Percentiles rank a stretch among this genome's conserved stretches.
phyloP scores from a whole-genome alignment of 2,888 invertebrate genomes.

The Timandra comae region DNA sequence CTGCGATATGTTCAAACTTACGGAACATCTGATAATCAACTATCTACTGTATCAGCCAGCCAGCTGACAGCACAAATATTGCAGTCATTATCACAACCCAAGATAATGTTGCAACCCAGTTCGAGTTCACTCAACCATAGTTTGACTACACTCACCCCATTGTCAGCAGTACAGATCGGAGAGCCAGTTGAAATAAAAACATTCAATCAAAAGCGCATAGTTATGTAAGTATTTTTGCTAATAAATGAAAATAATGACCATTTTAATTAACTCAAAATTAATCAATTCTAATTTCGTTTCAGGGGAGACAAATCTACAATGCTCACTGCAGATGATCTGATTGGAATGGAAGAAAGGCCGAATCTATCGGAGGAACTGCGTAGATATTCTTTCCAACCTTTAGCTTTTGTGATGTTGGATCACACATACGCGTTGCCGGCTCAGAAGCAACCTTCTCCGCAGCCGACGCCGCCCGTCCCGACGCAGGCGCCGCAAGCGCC shows the following conservation, averaged over 20 bases:
- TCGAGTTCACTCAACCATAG: constrained; percentile 37
- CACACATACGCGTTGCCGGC: constrained; percentile 70
- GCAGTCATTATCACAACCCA: constrained; percentile 73
- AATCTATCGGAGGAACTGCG: constrained; percentile 64
- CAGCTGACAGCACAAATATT: constrained; percentile 79
- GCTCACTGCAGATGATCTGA: constrained; percentile 67
- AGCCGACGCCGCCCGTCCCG: constrained; percentile 16
- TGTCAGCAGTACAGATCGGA: constrained; percentile 29
- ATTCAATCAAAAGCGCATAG: constrained; percentile 56
- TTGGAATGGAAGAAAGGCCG: constrained; percentile 71
- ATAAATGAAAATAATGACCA: too few species aligned
- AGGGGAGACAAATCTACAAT: constrained; percentile 70
- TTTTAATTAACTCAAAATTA: too few species aligned
- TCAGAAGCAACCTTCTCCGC: constrained; percentile 48
- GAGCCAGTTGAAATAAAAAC: constrained; percentile 47
- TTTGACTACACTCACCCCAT: constrained; percentile 26
- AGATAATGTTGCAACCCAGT: constrained; percentile 51
- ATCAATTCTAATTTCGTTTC: constrained; percentile 29
- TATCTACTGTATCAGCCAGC: constrained; percentile 54
- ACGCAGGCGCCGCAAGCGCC: constrained; percentile 19
- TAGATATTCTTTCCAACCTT: constrained; percentile 64
- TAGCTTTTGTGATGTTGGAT: constrained; percentile 69
- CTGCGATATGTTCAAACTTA: constrained; percentile 66
- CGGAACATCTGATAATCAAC: constrained; percentile 49
- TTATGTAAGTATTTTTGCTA: constrained; percentile 52